Base-by-base conservation (phyloP, 1,140 invertebrate species). In the Druon quercuslanigerum region DNA sequence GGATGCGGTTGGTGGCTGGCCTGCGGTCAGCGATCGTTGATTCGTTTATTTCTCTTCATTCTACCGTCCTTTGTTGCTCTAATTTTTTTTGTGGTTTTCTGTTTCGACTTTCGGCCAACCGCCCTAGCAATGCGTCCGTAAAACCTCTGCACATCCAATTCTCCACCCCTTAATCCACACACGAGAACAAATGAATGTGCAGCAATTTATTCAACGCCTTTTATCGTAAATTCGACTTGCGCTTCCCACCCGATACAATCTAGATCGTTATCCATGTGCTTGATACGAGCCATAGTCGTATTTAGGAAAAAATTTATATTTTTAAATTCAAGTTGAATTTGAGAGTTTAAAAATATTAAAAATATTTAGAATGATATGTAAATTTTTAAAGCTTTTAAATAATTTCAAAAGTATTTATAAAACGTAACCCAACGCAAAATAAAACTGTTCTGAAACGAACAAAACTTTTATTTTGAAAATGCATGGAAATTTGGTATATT, bases 1-100 rank as follows among this genome's bases (percentile, higher is more conserved):
- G 82, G 83, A 82, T 78, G 83, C 83, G 82, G 79, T 86, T 82
- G 79, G 85, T 77, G 87, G 85, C 86, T 84, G 82, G 84, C 80
- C 86, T 86, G 86, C 83, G 88, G 87, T 85, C 84, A 86, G 83
- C 87, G 84, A 89, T 87, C 88, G 88, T 87, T 90, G 88, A 90
- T 90, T 90, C 89, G 85, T 89, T 90, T 90, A 90, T 90, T 85
- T 84, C 82, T 78, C 79, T 85, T 79, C 82, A 85, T 74, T 74
- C 74, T 83, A 73, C 19, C 33, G 9, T 56, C 51, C 82, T 84
- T 79, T 82, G 77, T 82, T 71, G 72, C 57, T 79, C 77, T 79
- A 76, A 83, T 83, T 81, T 78, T 83, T 82, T 79, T 70, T 71
- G 72, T 19, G 57, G 57, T 40, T 40, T 66, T 66, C 57, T 66